phyloP scores from a whole-genome alignment of 2,113 vertebrate species.

The Neomonachus schauinslandi region DNA sequence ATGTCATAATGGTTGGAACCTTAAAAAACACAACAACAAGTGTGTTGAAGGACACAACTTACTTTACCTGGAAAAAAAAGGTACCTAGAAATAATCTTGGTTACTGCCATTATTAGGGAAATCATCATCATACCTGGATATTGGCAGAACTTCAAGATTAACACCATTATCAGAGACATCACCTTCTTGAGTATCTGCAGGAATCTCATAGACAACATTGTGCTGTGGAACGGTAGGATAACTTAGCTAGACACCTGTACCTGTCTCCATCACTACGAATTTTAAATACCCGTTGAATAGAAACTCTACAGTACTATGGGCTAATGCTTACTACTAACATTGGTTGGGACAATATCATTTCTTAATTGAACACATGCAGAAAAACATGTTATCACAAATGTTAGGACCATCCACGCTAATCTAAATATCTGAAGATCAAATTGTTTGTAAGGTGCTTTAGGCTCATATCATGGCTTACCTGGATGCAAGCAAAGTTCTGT shows the following conservation, averaged over 20 bases:
- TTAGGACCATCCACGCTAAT: background rate
- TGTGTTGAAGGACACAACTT: background rate
- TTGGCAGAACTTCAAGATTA: background rate
- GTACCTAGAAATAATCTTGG: background rate
- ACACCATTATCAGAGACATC: background rate
- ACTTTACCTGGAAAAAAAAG: background rate
- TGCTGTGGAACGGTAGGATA: background rate
- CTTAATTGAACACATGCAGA: background rate
- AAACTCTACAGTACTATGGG: background rate
- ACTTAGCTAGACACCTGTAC: background rate
- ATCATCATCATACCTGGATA: background rate
- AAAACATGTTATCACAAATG: background rate
- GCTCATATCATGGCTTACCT: background rate
- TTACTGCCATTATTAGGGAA: background rate
- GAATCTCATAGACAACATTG: background rate
- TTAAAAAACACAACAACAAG: background rate
- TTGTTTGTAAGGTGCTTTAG: background rate
- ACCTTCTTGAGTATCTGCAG: background rate
- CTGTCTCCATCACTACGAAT: background rate
- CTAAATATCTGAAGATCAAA: background rate
- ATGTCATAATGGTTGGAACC: background rate
- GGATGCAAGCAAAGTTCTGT: background rate
- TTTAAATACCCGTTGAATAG: background rate
- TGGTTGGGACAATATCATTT: background rate
- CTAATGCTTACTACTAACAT: background rate